Conservation (phyloP, 2,113 vertebrate genomes). For the Pomatostomus ruficeps region DNA sequence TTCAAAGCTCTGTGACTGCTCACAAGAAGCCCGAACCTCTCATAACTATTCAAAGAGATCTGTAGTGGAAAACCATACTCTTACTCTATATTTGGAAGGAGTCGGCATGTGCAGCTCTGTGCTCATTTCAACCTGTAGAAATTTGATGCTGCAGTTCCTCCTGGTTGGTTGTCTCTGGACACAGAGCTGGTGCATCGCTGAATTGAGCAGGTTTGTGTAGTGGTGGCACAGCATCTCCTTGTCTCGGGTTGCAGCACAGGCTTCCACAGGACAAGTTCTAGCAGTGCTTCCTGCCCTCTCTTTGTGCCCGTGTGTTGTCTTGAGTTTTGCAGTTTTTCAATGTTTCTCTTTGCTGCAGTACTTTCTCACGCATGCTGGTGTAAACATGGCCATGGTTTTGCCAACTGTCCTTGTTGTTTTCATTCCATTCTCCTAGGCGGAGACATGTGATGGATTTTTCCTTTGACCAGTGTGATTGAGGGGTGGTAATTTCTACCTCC, state of each 20-base stretch:
- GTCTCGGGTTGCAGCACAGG: background rate
- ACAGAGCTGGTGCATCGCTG: background rate
- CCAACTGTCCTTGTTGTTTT: too few species aligned
- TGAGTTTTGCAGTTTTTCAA: too few species aligned
- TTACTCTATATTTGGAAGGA: background rate
- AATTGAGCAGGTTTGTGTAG: background rate
- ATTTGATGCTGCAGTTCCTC: background rate
- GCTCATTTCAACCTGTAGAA: background rate
- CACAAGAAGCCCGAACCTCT: background rate
- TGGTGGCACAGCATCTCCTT: background rate
- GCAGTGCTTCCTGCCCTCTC: background rate
- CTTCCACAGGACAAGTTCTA: background rate
- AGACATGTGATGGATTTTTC: too few species aligned
- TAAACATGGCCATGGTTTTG: too few species aligned
- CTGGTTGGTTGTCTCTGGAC: background rate
- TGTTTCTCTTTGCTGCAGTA: too few species aligned
- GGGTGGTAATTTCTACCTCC: too few species aligned
- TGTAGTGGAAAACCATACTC: background rate
- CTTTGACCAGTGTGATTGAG: too few species aligned
- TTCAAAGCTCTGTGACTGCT: constrained; percentile 1
- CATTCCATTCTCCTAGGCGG: too few species aligned
- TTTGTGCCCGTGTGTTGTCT: too few species aligned
- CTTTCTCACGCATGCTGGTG: too few species aligned
- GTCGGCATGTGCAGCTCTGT: background rate
- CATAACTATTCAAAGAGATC: background rate